Percentiles rank a stretch among this genome's conserved stretches.
Evolutionary conservation across 2,888 invertebrate species (phyloP).

Genomic region (Orthosia incerta): DNA sequence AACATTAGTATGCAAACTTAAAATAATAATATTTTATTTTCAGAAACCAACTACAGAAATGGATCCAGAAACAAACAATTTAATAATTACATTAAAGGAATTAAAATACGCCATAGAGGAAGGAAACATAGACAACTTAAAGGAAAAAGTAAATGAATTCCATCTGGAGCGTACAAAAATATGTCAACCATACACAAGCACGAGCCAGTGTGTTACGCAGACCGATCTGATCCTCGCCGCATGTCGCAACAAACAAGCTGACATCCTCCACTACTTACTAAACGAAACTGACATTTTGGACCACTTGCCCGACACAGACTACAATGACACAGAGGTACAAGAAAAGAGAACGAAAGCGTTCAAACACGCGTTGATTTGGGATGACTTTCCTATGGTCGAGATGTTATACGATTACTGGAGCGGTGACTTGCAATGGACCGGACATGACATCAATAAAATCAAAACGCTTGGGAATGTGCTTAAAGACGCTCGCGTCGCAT

Average conservation of each 20-base stretch:
- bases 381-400: constrained; percentile 41
- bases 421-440: constrained; percentile 42
- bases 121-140: too few relatives aligned
- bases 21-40: too few relatives aligned
- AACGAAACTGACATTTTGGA: constrained; percentile 34
- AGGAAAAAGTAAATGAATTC: too few relatives aligned
- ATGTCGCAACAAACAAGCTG: constrained; percentile 24
- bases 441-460: constrained; percentile 18
- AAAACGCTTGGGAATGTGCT: constrained; percentile 25
- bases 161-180: too few relatives aligned
- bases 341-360: constrained; percentile 31
- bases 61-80: too few relatives aligned
- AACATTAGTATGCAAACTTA: too few relatives aligned
- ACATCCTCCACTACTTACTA: constrained; percentile 28
- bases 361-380: constrained; percentile 19
- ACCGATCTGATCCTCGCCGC: constrained; percentile 47
- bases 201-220: constrained; percentile 15
- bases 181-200: not conserved
- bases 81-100: too few relatives aligned
- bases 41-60: too few relatives aligned
- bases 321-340: constrained; percentile 14
- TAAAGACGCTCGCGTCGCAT: not conserved
- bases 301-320: constrained; percentile 26
- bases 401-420: constrained; percentile 55
- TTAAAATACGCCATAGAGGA: too few relatives aligned